Base-by-base conservation (phyloP, 2,888 invertebrate species). In the Lissocephala sabroskyi region DNA sequence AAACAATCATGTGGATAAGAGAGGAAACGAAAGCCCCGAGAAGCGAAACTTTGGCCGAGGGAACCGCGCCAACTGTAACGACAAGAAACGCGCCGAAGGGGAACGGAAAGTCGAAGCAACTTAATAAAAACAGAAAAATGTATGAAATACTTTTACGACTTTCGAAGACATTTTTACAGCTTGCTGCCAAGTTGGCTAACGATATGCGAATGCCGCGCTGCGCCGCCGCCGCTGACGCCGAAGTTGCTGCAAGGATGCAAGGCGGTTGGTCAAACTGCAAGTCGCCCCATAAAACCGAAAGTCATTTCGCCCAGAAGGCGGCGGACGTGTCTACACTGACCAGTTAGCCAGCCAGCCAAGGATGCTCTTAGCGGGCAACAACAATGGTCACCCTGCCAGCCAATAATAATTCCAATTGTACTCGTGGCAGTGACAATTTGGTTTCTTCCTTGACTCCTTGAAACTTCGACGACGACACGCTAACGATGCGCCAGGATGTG, bases 351-450 rank as follows among this genome's bases (percentile, higher is more conserved):
- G n/a, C n/a, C n/a, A n/a, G n/a, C n/a, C n/a, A n/a, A n/a, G n/a
- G n/a, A n/a, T n/a, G n/a, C n/a, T n/a, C n/a, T n/a, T 32, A 36
- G 37, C n/a, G n/a, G n/a, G n/a, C 42, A 18, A 36, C 37, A 39
- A 33, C 33, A 45, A n/a, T 19, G 26, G 19, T 17, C 30, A 13
- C n/a, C 78, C 75, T 67, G 66, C 66, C 68, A 77, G 76, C 79
- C 79, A 77, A 77, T 77, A 77, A 77, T 77, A 77, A 77, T 77
- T 77, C 74, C 76, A 77, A 77, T 77, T 77, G 79, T 71, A 68
- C 65, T 61, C n/a, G n/a, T n/a, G n/a, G 60, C 67, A 71, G 76
- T 76, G 76, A 79, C 78, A 73, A 76, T 74, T 76, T 63, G 53
- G 49, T 55, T 40, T 47, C 45, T 18, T 28, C 17, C 10, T 23